Conservation (phyloP, 2,797 vertebrate species). For the Eospalax fontanierii region DNA sequence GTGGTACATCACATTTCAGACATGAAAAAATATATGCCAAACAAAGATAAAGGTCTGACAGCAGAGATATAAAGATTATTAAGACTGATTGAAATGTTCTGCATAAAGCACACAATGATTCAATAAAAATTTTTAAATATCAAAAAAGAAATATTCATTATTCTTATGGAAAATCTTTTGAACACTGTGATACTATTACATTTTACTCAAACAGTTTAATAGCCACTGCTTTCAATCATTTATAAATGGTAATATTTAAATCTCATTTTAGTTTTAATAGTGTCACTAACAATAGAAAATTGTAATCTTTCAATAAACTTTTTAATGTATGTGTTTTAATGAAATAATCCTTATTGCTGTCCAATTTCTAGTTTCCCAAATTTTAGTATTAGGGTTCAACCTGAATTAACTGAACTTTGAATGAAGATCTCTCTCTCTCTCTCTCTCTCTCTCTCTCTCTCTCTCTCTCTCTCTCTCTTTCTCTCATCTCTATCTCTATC, state of each 20-base stretch:
- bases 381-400: neutral
- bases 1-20: neutral
- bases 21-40: neutral
- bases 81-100: no score
- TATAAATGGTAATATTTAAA: neutral
- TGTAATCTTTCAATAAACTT: neutral
- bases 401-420: neutral
- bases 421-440: neutral
- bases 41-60: neutral
- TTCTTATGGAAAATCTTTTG: conserved; percentile 29
- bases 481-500: neutral
- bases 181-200: neutral
- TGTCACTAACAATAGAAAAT: neutral
- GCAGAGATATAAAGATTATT: no score
- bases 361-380: neutral
- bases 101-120: no score
- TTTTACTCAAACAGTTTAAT: neutral
- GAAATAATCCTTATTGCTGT: neutral
- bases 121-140: no score
- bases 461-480: neutral
- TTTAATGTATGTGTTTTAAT: neutral
- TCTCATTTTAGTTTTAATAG: neutral
- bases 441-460: neutral
- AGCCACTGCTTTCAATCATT: neutral
- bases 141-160: neutral